Evolutionary conservation across 2,113 vertebrate genomes (phyloP).

Genomic region (Aspidoscelis tigris): DNA sequence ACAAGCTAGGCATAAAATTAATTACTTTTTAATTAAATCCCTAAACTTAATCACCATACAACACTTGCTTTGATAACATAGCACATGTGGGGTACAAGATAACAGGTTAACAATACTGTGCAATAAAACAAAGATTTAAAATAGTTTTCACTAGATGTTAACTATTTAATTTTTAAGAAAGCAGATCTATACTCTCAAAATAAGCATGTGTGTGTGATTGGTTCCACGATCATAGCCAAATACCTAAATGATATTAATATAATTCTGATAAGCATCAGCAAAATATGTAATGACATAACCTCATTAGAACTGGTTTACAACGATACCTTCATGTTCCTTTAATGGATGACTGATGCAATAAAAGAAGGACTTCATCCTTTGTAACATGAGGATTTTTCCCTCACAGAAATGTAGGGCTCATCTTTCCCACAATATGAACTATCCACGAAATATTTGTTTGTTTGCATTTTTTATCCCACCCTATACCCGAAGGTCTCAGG

Average conservation of each 20-base stretch:
- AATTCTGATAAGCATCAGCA: background rate
- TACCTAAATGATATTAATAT: background rate
- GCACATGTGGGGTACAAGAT: slow-evolving; percentile 10
- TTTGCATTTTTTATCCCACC: too few relatives aligned
- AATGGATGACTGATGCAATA: background rate
- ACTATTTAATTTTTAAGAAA: background rate
- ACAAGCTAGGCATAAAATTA: slow-evolving; percentile 30
- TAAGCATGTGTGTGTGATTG: slow-evolving; percentile 17
- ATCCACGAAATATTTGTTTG: too few relatives aligned
- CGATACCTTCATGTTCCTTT: background rate
- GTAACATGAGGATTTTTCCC: background rate
- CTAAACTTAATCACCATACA: slow-evolving; percentile 18
- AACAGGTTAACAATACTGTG: slow-evolving; percentile 17
- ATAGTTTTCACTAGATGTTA: background rate
- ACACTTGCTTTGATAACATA: slow-evolving; percentile 3
- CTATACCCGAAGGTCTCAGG: too few relatives aligned
- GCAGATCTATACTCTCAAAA: slow-evolving; percentile 1
- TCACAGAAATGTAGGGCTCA: background rate
- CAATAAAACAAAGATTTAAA: background rate
- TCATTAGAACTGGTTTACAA: background rate
- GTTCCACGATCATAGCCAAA: slow-evolving; percentile 1
- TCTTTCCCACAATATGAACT: background rate
- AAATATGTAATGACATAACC: background rate
- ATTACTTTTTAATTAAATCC: slow-evolving; percentile 43
- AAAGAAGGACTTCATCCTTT: background rate